These are phyloP conservation scores for Trachelus iudaicus DNA, from an alignment of 2,888 invertebrate genomes.

Conservation along the genomic window DNA sequence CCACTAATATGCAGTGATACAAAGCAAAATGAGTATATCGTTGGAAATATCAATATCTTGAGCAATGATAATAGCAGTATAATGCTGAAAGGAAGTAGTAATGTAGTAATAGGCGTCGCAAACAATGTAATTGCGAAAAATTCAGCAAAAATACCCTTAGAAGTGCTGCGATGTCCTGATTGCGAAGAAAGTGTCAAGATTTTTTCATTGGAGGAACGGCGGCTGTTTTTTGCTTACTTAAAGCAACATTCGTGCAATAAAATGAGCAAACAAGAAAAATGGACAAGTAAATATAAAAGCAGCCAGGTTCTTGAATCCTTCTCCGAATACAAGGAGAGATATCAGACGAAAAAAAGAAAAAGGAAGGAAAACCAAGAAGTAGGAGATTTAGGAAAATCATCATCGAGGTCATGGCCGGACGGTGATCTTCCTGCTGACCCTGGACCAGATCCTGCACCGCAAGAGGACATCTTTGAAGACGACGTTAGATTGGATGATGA, in stretches of 20 bases:
- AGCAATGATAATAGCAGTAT: slow-evolving; percentile 6
- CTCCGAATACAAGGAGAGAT: slow-evolving; percentile 4
- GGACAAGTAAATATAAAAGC: not conserved
- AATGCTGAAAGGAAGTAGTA: not conserved
- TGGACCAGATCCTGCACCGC: slow-evolving; percentile 12
- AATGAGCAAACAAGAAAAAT: not conserved
- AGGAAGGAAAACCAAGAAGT: not conserved
- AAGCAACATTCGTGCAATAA: slow-evolving; percentile 16
- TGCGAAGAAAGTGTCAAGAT: slow-evolving; percentile 16
- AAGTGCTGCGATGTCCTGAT: slow-evolving; percentile 15
- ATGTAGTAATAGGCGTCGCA: not conserved
- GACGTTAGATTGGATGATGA: slow-evolving; percentile 18
- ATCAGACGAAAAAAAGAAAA: slow-evolving; percentile 4
- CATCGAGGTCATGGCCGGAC: slow-evolving; percentile 10
- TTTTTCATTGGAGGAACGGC: slow-evolving; percentile 12
- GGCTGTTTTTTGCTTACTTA: slow-evolving; percentile 15
- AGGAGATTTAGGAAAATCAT: not conserved
- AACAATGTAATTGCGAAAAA: not conserved
- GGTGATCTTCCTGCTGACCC: slow-evolving; percentile 20
- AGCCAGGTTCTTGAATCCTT: slow-evolving; percentile 2
- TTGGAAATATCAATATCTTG: slow-evolving; percentile 5
- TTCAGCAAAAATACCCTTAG: slow-evolving; percentile 9
- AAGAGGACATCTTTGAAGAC: slow-evolving; percentile 18
- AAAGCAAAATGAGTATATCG: not conserved
- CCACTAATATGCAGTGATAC: not conserved